Evolutionary conservation across 2,113 vertebrate genomes (phyloP).

Genomic region (Perca flavescens): DNA sequence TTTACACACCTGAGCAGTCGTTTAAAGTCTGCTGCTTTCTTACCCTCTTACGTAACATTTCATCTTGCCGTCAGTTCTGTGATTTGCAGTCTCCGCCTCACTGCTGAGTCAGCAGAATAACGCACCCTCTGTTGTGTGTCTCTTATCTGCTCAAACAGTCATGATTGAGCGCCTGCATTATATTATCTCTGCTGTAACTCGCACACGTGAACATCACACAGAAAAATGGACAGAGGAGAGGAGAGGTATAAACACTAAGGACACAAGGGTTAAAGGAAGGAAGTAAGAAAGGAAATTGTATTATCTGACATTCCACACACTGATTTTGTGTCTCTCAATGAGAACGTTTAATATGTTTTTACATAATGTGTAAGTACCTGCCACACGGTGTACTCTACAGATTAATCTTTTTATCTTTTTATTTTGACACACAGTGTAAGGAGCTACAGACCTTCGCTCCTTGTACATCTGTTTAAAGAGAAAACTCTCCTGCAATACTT

Average conservation of each 20-base stretch:
- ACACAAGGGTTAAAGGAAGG: not conserved
- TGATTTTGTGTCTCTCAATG: not conserved
- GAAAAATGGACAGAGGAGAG: not conserved
- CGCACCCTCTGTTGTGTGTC: not conserved
- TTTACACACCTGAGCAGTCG: not conserved
- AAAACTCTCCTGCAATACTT: not conserved
- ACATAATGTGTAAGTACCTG: not conserved
- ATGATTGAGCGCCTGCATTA: slow-evolving; percentile 19
- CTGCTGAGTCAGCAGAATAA: slow-evolving; percentile 50
- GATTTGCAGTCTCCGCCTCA: slow-evolving; percentile 13
- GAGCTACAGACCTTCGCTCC: not conserved
- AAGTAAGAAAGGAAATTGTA: not conserved
- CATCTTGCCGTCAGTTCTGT: slow-evolving; percentile 15
- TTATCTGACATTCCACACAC: not conserved
- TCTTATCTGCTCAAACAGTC: slow-evolving; percentile 29
- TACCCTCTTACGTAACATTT: slow-evolving; percentile 29
- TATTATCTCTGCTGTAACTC: slow-evolving; percentile 31
- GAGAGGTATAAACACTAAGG: not conserved
- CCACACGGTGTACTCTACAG: not conserved
- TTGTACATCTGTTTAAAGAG: not conserved
- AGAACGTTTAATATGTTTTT: not conserved
- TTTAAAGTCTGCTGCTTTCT: not conserved
- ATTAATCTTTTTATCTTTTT: not conserved
- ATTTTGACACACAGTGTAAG: slow-evolving; percentile 2
- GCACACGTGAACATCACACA: not conserved